Percentiles rank a stretch among this genome's conserved stretches.
Conservation (phyloP, 2,113 vertebrate genomes). For the Parotia lawesii region DNA sequence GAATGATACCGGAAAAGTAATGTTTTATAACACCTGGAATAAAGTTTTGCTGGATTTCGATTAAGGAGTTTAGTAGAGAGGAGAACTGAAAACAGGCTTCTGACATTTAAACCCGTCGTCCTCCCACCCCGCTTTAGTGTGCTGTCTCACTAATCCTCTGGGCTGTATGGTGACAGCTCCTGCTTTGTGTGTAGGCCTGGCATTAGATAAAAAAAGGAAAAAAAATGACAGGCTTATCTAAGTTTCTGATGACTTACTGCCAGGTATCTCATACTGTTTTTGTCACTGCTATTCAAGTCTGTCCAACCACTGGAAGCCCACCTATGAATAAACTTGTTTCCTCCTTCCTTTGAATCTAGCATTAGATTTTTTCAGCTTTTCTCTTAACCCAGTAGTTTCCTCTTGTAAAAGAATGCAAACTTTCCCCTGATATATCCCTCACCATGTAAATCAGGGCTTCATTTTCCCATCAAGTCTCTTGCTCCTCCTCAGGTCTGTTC, state of each 20-base stretch:
- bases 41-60: not conserved
- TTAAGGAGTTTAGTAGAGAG: not conserved
- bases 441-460: not conserved
- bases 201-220: not conserved
- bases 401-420: not conserved
- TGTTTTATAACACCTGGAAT: not conserved
- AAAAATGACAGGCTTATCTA: not conserved
- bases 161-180: not conserved
- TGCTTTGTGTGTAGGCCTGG: not conserved
- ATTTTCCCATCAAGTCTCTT: not conserved
- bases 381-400: not conserved
- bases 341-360: not conserved
- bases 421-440: not conserved
- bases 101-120: fast-evolving
- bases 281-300: not conserved
- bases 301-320: not conserved
- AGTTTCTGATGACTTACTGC: not conserved
- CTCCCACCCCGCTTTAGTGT: not conserved
- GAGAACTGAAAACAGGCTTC: not conserved
- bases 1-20: not conserved
- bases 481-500: not conserved
- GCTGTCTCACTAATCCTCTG: not conserved
- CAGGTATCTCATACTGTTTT: not conserved
- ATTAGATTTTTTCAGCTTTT: not conserved
- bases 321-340: not conserved